A percentile compares a stretch with the other conserved stretches of the same genome.
phyloP scores from a whole-genome alignment of 1,140 invertebrate species.

The Globodera ellingtonae region DNA sequence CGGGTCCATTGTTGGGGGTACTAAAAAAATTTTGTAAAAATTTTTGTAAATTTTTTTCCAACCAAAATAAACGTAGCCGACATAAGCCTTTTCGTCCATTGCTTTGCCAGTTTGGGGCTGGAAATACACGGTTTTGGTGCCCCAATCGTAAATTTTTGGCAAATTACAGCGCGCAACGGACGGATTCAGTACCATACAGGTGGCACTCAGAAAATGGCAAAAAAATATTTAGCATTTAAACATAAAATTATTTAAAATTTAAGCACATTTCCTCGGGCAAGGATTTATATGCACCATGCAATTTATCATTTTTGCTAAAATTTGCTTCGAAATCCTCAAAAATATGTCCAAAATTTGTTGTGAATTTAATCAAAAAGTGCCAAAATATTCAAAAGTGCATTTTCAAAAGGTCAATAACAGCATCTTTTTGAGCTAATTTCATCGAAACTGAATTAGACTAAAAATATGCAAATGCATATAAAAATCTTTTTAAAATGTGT shows the following conservation, averaged over 20 bases:
- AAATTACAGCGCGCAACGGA: constrained; percentile 59
- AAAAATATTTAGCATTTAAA: neutral
- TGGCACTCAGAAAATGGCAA: constrained; percentile 44
- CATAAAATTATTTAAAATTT: constrained; percentile 24
- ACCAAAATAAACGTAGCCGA: constrained; percentile 64
- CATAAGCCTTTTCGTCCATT: constrained; percentile 64
- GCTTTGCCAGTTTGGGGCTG: constrained; percentile 59
- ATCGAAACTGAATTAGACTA: too few species aligned
- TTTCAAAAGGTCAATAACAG: too few species aligned
- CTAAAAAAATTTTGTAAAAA: constrained; percentile 26
- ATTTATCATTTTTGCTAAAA: too few species aligned
- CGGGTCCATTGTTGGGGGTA: constrained; percentile 60
- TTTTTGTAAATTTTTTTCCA: constrained; percentile 30
- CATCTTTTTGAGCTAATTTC: too few species aligned
- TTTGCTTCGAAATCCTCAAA: too few species aligned
- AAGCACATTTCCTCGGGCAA: too few species aligned
- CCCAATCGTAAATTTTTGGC: constrained; percentile 64
- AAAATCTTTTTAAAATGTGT: too few species aligned
- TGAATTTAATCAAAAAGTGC: neutral
- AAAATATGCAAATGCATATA: too few species aligned
- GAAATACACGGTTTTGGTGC: constrained; percentile 64
- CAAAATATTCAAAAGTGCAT: neutral
- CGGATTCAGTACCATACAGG: constrained; percentile 60
- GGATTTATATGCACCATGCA: too few species aligned
- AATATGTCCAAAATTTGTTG: neutral